Conservation (phyloP, 1,140 invertebrate species). For the Cylas formicarius region DNA sequence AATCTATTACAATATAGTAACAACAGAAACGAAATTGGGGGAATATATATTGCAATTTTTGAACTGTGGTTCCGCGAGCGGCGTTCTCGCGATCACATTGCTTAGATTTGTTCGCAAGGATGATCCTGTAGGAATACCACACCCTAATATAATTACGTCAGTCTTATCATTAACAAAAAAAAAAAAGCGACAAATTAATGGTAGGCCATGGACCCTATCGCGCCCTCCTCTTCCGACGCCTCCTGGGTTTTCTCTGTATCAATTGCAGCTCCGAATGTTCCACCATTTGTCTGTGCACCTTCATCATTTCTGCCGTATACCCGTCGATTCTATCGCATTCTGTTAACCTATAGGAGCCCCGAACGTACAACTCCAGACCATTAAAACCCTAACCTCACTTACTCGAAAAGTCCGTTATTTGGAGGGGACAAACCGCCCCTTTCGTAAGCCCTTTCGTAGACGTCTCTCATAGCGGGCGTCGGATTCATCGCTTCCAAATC, state of each 20-base stretch:
- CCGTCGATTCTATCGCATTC: slow-evolving; percentile 37
- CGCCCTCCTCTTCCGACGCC: background rate
- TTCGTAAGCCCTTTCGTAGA: slow-evolving; percentile 45
- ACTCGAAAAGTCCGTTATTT: slow-evolving; percentile 9
- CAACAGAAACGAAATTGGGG: no score
- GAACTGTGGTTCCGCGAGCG: no score
- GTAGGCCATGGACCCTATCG: background rate
- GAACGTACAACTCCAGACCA: background rate
- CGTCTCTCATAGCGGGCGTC: slow-evolving; percentile 52
- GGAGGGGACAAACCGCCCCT: slow-evolving; percentile 32
- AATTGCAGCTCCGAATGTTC: slow-evolving; percentile 39
- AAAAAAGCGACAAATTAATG: no score
- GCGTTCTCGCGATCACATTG: no score
- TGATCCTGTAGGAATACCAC: no score
- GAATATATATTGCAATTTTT: no score
- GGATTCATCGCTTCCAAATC: slow-evolving; percentile 46
- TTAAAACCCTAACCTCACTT: slow-evolving; percentile 4
- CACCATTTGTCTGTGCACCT: slow-evolving; percentile 42
- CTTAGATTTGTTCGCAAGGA: no score
- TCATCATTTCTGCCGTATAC: slow-evolving; percentile 51
- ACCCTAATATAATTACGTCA: no score
- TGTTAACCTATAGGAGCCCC: slow-evolving; percentile 2
- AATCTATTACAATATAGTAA: no score
- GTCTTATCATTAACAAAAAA: no score
- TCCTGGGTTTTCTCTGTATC: slow-evolving; percentile 13